Evolutionary conservation across 2,888 invertebrate genomes (phyloP).

Genomic region (Anodontia alba): DNA sequence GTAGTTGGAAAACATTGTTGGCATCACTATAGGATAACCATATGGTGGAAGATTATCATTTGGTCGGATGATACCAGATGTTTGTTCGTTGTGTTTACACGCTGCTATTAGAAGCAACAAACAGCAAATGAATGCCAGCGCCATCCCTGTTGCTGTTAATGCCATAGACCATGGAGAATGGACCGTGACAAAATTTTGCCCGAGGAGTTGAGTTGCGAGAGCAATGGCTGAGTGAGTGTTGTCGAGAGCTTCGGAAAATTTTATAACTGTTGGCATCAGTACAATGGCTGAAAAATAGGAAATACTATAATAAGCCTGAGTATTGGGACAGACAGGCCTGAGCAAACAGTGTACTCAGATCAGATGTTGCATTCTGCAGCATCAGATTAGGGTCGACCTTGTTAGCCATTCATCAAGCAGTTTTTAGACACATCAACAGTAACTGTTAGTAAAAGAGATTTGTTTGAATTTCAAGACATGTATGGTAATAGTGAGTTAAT

Average conservation of each 20-base stretch:
- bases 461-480: too few species aligned
- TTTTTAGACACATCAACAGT: too few species aligned
- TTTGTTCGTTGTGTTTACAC: constrained; percentile 27
- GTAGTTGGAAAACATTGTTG: neutral
- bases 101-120: constrained; percentile 31
- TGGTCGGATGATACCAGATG: constrained; percentile 4
- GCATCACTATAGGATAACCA: neutral
- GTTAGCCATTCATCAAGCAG: too few species aligned
- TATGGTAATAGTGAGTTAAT: too few species aligned
- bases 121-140: constrained; percentile 28
- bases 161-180: constrained; percentile 45
- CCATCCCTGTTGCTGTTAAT: constrained; percentile 28
- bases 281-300: constrained; percentile 27
- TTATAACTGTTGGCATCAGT: constrained; percentile 39
- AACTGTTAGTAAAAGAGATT: too few species aligned
- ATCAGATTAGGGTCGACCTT: too few species aligned
- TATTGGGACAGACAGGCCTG: too few species aligned
- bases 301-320: too few species aligned
- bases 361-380: too few species aligned
- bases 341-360: too few species aligned
- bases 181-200: constrained; percentile 4
- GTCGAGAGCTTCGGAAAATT: constrained; percentile 22
- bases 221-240: constrained; percentile 9
- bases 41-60: neutral
- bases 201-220: neutral